Percentiles rank a stretch among this genome's conserved stretches.
Conservation (phyloP, 2,113 vertebrate species). For the Gracilinanus agilis region DNA sequence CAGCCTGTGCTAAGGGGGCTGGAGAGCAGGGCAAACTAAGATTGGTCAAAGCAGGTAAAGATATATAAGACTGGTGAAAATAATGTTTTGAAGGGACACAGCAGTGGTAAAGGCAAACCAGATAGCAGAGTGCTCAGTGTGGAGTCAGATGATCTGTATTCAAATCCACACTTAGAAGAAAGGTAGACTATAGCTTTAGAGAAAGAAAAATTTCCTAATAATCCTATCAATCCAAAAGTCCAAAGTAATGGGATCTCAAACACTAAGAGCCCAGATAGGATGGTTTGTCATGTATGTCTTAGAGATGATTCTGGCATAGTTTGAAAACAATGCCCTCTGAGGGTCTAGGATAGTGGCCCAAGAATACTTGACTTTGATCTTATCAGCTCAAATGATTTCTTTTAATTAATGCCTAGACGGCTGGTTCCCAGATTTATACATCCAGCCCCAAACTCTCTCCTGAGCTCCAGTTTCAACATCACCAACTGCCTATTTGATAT, state of each 20-base stretch:
- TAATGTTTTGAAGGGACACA: neutral
- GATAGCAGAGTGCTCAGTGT: neutral
- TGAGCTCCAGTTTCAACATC: neutral
- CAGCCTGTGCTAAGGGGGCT: neutral
- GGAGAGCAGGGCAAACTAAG: neutral
- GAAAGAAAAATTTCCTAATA: neutral
- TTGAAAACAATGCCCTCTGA: neutral
- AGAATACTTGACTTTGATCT: neutral
- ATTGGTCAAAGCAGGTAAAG: neutral
- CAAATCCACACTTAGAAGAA: neutral
- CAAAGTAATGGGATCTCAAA: neutral
- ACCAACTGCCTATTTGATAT: too few relatives aligned
- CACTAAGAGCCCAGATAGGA: neutral
- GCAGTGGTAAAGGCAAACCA: neutral
- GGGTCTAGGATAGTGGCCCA: neutral
- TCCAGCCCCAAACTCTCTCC: neutral
- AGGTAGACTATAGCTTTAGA: neutral
- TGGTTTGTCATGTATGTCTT: neutral
- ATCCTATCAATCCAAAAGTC: neutral
- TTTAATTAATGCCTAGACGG: neutral
- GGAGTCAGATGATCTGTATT: neutral
- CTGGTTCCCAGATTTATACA: neutral
- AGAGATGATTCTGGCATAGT: neutral
- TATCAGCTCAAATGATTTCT: neutral
- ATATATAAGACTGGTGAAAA: neutral